Base-by-base conservation (phyloP, 2,113 vertebrate species). In the Narcine bancroftii region DNA sequence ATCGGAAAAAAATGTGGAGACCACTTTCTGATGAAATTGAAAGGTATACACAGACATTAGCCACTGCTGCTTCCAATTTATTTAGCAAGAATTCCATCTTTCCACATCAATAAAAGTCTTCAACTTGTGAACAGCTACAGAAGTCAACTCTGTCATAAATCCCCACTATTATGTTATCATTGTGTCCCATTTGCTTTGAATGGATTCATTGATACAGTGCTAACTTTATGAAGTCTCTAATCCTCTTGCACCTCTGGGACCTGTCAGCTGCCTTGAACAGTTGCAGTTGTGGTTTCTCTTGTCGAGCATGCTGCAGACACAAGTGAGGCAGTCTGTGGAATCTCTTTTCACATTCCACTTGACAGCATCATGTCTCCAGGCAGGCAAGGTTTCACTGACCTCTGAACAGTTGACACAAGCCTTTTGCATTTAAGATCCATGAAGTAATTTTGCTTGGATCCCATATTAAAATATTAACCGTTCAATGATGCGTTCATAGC, bases 251-350 rank as follows among this genome's bases (percentile, higher is more conserved):
- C 63, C 63, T 45, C 65, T 91, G 26, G 65, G 42, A 42, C 33
- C 33, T 47, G 63, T 33, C 89, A 91, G 65, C 89, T 91, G 89
- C 89, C 42, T 69, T 91, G 89, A 42, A 47, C 65, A 69, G 21
- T 29, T 66, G 66, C 89, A 69, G 42, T 69, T 69, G 39, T 7
- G 24, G 24, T n/a, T 19, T 33, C 53, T 63, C 36, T n/a, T 87
- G 65, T 26, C 63, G 26, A 47, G 42, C 63, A 1, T 47, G 29
- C 45, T 45, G 63, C 89, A 69, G 47, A 91, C 24, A 47, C 39
- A 33, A 91, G 9, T 91, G 63, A 69, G 36, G 29, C 65, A 45
- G n/a, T 45, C 63, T 69, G 39, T 66, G 65, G 60, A 47, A 91
- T 91, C 63, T 10, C 60, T 36, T 65, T 13, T 42, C 63, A 5